These are phyloP conservation scores for Hylyphantes graminicola DNA, from an alignment of 1,140 invertebrate genomes.

Conservation along the genomic window DNA sequence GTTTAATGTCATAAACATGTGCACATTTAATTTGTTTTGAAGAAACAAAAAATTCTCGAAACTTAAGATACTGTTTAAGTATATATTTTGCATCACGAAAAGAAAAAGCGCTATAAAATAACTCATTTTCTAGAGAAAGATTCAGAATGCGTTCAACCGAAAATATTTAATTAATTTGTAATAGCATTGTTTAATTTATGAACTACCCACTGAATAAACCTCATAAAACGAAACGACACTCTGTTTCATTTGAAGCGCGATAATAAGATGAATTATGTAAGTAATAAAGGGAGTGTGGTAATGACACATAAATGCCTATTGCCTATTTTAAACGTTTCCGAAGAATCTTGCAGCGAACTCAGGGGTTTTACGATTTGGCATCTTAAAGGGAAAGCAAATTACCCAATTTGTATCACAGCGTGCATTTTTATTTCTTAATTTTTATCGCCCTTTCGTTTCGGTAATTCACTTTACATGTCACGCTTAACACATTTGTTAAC, in stretches of 20 bases:
- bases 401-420: constrained; percentile 26
- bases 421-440: constrained; percentile 19
- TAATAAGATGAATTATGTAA: constrained; percentile 14
- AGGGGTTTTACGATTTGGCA: neutral
- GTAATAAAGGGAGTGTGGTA: neutral
- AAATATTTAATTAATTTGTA: too few species aligned
- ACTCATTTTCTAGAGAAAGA: too few species aligned
- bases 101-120: too few species aligned
- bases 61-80: too few species aligned
- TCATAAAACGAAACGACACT: too few species aligned
- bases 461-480: constrained; percentile 38
- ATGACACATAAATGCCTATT: constrained; percentile 32
- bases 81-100: too few species aligned
- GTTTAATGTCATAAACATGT: too few species aligned
- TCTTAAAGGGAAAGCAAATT: constrained; percentile 21
- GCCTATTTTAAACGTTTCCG: constrained; percentile 14
- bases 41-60: too few species aligned
- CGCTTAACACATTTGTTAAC: constrained; percentile 12
- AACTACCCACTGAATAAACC: too few species aligned
- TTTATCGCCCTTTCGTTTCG: constrained; percentile 18
- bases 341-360: constrained; percentile 29
- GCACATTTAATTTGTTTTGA: too few species aligned
- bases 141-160: too few species aligned
- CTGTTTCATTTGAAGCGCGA: neutral
- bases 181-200: too few species aligned